These are phyloP conservation scores for Rousettus leschenaultii DNA, from an alignment of 2,113 vertebrate species.

Conservation along the genomic window DNA sequence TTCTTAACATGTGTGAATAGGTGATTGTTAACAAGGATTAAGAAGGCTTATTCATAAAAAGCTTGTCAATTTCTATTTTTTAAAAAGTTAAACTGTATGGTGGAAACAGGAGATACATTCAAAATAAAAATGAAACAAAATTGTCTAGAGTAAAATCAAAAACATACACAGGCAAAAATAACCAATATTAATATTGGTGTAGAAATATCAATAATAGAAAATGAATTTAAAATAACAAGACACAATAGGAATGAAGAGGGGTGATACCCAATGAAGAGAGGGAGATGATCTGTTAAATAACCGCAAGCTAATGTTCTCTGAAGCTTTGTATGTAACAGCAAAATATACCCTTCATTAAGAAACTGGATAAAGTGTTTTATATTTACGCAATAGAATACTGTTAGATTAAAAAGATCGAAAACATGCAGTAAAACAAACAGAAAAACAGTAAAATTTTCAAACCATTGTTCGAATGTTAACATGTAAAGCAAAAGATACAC, in stretches of 20 bases:
- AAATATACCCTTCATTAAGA: not conserved
- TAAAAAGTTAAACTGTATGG: not conserved
- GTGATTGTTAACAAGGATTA: not conserved
- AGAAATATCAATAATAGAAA: not conserved
- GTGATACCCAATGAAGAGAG: not conserved
- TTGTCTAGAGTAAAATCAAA: not conserved
- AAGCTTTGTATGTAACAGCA: not conserved
- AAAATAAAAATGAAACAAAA: not conserved
- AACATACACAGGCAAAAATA: not conserved
- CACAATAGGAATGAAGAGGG: not conserved
- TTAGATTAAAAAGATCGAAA: not conserved
- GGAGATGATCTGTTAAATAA: not conserved
- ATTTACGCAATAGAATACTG: not conserved
- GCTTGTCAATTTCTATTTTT: not conserved
- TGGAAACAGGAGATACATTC: not conserved
- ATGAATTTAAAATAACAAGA: not conserved
- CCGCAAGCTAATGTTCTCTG: not conserved
- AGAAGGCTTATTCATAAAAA: not conserved
- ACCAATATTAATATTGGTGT: not conserved
- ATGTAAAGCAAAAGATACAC: not conserved
- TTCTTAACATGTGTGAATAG: not conserved
- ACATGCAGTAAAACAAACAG: not conserved
- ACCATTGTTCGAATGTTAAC: not conserved
- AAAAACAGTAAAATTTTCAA: not conserved
- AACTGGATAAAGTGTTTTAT: not conserved